Base-by-base conservation (phyloP, 1,140 invertebrate genomes). In the Piezodorus guildinii region DNA sequence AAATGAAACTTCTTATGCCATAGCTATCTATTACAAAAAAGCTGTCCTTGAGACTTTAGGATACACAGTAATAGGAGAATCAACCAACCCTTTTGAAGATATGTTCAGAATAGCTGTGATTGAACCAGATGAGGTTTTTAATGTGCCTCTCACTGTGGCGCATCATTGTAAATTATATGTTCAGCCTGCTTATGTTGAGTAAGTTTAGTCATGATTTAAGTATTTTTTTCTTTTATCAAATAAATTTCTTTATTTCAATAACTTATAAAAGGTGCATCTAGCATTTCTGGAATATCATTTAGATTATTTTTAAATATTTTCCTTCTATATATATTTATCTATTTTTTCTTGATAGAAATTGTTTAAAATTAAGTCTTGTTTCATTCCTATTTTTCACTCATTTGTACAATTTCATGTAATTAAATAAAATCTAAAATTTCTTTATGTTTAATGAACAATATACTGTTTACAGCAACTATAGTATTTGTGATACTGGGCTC, bases 151-250 rank as follows among this genome's bases (percentile, higher is more conserved):
- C 21, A 83, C 84, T 68, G 81, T 91, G 23, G 87, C 88, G 5
- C 90, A 90, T 72, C 86, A 91, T 71, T 90, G 86, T 71, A 82
- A 84, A 65, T 74, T 92, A 23, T 85, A 83, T 71, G 71, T 91
- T 34, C 77, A 85, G 68, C 88, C 88, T n/a, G 80, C 83, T 23
- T 83, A 86, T 69, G 77, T 81, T n/a, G 81, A 83, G 85, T 85
- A 77, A 80, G 80, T 78, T 43, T 16, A 10, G 12, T 10, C 34
- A 10, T 39, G 3, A 25, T 46, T 49, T n/a, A 19, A 46, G 45
- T 62, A 44, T 52, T 56, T 58, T 51, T 65, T 67, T 49, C 12
- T 5, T 23, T 10, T 23, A 58, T 43, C 64, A 52, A 34, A 27
- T 46, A 9, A 65, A 54, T 44, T 58, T 19, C 27, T 49, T 23